These are phyloP conservation scores for Drosophila neonasuta DNA, from an alignment of 2,888 invertebrate genomes.

Conservation along the genomic window DNA sequence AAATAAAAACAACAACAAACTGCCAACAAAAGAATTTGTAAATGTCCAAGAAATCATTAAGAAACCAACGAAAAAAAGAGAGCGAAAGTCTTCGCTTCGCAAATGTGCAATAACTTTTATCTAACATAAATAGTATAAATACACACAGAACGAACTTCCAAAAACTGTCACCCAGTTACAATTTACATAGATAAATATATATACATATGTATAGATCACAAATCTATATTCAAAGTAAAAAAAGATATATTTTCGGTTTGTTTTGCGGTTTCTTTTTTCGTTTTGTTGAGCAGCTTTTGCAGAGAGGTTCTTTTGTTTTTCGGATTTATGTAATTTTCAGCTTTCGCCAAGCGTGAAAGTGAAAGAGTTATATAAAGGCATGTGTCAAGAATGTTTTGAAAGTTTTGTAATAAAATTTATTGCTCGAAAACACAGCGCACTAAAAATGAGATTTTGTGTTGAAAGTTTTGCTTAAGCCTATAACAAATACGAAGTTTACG, in stretches of 20 bases:
- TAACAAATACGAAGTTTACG: neutral
- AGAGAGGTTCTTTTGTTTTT: constrained; percentile 46
- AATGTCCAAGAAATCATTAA: constrained; percentile 26
- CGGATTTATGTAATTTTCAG: constrained; percentile 60
- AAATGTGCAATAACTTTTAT: constrained; percentile 61
- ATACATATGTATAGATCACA: constrained; percentile 26
- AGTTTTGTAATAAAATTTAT: constrained; percentile 51
- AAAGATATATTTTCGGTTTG: constrained; percentile 25
- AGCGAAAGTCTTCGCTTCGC: constrained; percentile 65
- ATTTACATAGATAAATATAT: constrained; percentile 33
- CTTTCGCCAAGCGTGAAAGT: constrained; percentile 69
- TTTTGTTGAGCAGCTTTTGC: constrained; percentile 27
- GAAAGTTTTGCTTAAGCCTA: constrained; percentile 38
- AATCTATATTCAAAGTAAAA: constrained; percentile 6
- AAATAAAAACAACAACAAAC: constrained; percentile 26
- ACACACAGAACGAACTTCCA: constrained; percentile 33
- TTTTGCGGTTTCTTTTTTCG: constrained; percentile 50
- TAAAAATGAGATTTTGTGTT: constrained; percentile 9
- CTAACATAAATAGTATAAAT: neutral
- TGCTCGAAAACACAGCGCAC: constrained; percentile 9
- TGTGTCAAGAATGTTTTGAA: constrained; percentile 57
- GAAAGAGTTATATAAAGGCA: constrained; percentile 59
- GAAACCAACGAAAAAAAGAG: constrained; percentile 26
- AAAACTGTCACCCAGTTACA: constrained; percentile 29
- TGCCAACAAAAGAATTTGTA: constrained; percentile 56